Conservation (phyloP, 2,888 invertebrate species). For the Torymus aiolomorphi region DNA sequence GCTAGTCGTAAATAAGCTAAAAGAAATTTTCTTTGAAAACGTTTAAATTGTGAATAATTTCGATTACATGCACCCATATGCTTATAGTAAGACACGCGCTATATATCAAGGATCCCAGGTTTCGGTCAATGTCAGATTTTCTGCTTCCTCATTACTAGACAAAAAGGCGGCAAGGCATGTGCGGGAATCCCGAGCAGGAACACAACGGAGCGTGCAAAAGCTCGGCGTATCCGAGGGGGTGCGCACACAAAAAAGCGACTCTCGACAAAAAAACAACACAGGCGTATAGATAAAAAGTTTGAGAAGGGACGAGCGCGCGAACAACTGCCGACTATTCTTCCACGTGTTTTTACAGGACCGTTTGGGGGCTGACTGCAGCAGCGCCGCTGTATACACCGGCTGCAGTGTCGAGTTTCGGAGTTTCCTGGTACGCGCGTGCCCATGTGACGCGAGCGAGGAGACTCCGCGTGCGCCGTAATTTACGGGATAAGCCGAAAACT, state of each 20-base stretch:
- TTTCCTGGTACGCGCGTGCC: constrained; percentile 33
- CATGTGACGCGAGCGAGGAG: constrained; percentile 1
- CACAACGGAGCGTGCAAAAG: constrained; percentile 36
- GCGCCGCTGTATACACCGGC: constrained; percentile 8
- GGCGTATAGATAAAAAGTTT: constrained; percentile 31
- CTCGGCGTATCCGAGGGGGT: constrained; percentile 1
- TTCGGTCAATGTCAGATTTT: not conserved
- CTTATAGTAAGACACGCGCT: too few relatives aligned
- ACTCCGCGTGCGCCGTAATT: constrained; percentile 50
- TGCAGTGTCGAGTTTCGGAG: constrained; percentile 60
- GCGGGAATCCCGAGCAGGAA: not conserved
- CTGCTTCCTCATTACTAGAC: not conserved
- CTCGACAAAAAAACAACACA: not conserved
- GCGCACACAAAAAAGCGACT: not conserved
- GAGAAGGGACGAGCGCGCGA: constrained; percentile 28
- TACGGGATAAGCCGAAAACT: constrained; percentile 60
- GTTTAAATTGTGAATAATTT: too few relatives aligned
- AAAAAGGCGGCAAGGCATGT: not conserved
- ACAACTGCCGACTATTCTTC: constrained; percentile 50
- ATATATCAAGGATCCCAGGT: too few relatives aligned
- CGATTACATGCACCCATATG: too few relatives aligned
- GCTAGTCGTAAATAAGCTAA: too few relatives aligned
- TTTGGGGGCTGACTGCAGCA: not conserved
- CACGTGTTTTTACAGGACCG: constrained; percentile 64
- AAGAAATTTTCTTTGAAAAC: too few relatives aligned